A percentile compares a stretch with the other conserved stretches of the same genome.
These are phyloP conservation scores for Julus scandinavius DNA, from an alignment of 2,888 invertebrate species.

Conservation along the genomic window DNA sequence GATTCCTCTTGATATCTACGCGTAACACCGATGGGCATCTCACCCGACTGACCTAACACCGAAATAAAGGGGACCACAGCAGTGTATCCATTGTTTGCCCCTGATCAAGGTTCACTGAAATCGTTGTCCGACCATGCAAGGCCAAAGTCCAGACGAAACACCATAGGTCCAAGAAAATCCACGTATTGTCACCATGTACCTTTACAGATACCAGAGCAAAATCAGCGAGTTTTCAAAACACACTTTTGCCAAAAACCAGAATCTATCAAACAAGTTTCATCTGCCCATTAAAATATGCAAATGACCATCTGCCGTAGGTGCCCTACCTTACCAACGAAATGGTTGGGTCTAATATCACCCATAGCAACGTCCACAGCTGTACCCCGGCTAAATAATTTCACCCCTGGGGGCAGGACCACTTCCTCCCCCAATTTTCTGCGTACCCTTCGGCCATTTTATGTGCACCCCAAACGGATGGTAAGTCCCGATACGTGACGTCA, in stretches of 20 bases:
- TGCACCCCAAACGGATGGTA: not conserved
- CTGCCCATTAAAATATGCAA: not conserved
- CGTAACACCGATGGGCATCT: not conserved
- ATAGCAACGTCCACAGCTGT: not conserved
- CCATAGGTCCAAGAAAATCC: too few species aligned
- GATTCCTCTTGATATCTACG: not conserved
- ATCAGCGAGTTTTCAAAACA: not conserved
- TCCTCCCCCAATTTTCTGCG: constrained; percentile 14
- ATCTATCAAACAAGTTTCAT: not conserved
- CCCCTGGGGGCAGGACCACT: constrained; percentile 9
- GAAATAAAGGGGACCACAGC: not conserved
- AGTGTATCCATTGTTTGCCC: constrained; percentile 4
- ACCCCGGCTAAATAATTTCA: constrained; percentile 2
- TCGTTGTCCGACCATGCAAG: not conserved
- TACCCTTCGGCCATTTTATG: not conserved
- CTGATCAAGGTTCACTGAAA: not conserved
- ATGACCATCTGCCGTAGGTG: not conserved
- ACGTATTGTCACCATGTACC: too few species aligned
- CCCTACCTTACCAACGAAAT: constrained; percentile 30
- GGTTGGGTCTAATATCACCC: constrained; percentile 32
- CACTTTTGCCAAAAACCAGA: not conserved
- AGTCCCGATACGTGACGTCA: not conserved
- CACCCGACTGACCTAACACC: not conserved
- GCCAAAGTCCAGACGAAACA: not conserved
- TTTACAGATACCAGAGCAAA: not conserved